A percentile compares a stretch with the other conserved stretches of the same genome.
Evolutionary conservation across 2,888 invertebrate genomes (phyloP).

Genomic region (Drosophila histrio): DNA sequence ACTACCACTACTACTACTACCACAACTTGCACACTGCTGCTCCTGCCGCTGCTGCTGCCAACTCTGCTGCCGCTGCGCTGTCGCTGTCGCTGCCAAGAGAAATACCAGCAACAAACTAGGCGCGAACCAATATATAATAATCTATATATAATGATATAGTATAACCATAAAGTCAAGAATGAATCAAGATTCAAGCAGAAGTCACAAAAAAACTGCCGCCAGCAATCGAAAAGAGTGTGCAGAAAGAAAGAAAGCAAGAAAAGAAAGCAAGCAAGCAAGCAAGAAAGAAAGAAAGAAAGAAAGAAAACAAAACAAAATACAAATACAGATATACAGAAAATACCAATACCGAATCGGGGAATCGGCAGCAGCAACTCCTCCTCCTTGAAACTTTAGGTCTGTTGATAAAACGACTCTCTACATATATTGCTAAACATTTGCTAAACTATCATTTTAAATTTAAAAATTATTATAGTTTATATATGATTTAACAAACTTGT

Average conservation of each 20-base stretch:
- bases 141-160: conserved; percentile 1
- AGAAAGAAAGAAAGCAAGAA: conserved; percentile 13
- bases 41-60: conserved; percentile 64
- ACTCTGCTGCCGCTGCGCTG: conserved; percentile 36
- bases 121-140: conserved; percentile 30
- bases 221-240: neutral
- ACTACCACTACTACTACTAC: conserved; percentile 77
- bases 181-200: conserved; percentile 19
- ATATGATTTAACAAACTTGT: conserved; percentile 49
- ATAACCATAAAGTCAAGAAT: conserved; percentile 33
- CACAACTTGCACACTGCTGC: conserved; percentile 82
- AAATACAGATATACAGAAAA: neutral
- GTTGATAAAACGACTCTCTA: conserved; percentile 52
- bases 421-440: conserved; percentile 58
- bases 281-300: conserved; percentile 9
- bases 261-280: neutral
- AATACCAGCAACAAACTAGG: conserved; percentile 28
- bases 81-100: conserved; percentile 3
- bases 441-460: conserved; percentile 45
- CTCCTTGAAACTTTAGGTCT: conserved; percentile 57
- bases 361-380: conserved; percentile 54
- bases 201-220: conserved; percentile 37
- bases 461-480: conserved; percentile 13
- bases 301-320: conserved; percentile 1
- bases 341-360: conserved; percentile 25